These are phyloP conservation scores for Steinernema scapterisci DNA, from an alignment of 2,888 invertebrate species.

Conservation along the genomic window DNA sequence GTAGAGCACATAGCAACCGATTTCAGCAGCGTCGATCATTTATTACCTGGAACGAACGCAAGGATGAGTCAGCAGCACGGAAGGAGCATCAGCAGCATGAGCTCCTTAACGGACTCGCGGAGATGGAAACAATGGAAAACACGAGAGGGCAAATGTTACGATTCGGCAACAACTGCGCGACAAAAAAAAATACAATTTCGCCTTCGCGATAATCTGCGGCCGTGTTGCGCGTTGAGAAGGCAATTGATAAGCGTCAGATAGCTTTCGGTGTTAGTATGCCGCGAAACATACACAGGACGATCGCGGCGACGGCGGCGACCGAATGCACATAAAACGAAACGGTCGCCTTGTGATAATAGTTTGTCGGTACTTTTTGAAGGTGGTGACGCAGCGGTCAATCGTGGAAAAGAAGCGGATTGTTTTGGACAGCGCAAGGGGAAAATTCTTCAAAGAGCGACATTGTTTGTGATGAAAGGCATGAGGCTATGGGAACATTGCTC, in stretches of 20 bases:
- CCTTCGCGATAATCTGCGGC: background rate
- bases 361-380: background rate
- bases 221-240: background rate
- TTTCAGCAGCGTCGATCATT: background rate
- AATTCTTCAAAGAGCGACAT: too few species aligned
- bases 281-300: constrained; percentile 23
- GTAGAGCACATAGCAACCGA: constrained; percentile 28
- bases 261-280: background rate
- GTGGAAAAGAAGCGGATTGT: too few species aligned
- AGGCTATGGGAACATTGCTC: too few species aligned
- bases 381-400: too few species aligned
- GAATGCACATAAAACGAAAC: constrained; percentile 12
- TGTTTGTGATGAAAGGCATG: too few species aligned
- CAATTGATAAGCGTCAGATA: constrained; percentile 1
- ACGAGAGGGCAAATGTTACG: background rate
- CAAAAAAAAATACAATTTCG: background rate
- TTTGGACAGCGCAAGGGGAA: too few species aligned
- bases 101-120: background rate
- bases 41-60: background rate
- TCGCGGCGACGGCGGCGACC: background rate
- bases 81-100: too few species aligned
- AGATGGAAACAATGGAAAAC: background rate
- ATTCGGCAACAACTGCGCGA: background rate
- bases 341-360: background rate
- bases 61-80: background rate